These are phyloP conservation scores for Ptychochromis oligacanthus DNA, from an alignment of 2,113 vertebrate species.

Conservation along the genomic window DNA sequence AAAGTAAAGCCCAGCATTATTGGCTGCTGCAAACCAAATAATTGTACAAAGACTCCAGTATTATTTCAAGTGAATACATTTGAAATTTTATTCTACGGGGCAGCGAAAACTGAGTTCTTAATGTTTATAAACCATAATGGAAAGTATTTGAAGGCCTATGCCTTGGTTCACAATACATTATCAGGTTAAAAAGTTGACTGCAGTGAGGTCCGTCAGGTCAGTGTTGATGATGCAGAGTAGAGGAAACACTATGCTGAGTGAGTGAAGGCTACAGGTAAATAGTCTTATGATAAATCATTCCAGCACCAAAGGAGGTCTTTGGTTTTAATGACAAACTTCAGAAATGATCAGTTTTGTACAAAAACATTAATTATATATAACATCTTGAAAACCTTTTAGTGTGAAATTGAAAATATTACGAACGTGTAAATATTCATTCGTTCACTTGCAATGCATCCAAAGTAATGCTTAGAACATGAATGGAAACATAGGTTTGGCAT, in stretches of 20 bases:
- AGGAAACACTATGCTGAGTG: background rate
- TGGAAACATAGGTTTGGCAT: background rate
- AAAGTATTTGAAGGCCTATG: background rate
- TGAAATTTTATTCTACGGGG: background rate
- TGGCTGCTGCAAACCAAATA: background rate
- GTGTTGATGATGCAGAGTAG: background rate
- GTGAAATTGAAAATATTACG: background rate
- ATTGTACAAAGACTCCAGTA: background rate
- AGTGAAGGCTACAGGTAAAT: constrained; percentile 1
- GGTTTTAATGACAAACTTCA: background rate
- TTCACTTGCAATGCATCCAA: background rate
- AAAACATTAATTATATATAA: no score
- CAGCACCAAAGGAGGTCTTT: background rate
- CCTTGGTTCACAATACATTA: background rate
- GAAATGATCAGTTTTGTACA: background rate
- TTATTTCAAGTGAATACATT: background rate
- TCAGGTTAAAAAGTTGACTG: background rate
- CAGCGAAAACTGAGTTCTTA: background rate
- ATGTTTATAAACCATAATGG: background rate
- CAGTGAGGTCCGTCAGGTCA: background rate
- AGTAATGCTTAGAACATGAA: background rate
- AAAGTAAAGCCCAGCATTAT: background rate
- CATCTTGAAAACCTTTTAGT: no score
- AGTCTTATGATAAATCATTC: background rate
- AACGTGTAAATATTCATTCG: background rate